Evolutionary conservation across 2,888 invertebrate genomes (phyloP), one percentile per base, ranked within the genome.

Genomic region (Cheilosia vernalis): DNA sequence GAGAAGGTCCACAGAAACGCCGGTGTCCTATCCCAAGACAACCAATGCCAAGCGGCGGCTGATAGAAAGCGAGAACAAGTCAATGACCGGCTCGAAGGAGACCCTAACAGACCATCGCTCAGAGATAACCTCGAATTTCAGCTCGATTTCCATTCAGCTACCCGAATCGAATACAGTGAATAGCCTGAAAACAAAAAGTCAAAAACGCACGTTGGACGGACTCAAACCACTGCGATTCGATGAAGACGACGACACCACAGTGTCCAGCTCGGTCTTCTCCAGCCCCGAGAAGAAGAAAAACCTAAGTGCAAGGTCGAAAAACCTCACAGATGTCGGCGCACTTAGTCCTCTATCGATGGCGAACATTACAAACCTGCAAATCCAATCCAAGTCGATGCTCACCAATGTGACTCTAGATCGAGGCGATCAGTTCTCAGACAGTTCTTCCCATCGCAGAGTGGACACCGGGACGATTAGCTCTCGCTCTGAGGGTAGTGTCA

Each of bases 231-330:
- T 27, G 15, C 73, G 21, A 27, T 63, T 78, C 2, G 86, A 86
- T 49, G 89, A 90, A 51, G 90, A 90, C 63, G 90, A 90, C 63
- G 88, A 89, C 24, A 89, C 89, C 5, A 90, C 90, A 7, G 87
- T 89, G 5, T 89, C 90, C 0, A 90, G 90, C 17, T 89, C 89
- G 15, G 85, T 89, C 15, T 89, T 89, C 64, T 89, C 88, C 19
- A 90, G 89, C 77, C 89, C 90, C 0, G 89, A 90, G 66, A 89
- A 88, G 66, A 87, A 78, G 30, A 63, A 55, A 13, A 56, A 42
- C n/a, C 17, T 44, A 0, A 76, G 10, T 21, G 19, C 19, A 33
- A 42, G 2, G 15, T 40, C 63, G 1, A 55, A 64, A 1, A 73
- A 56, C 19, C 19, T 13, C 0, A 19, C 37, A 15, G 79, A 70